phyloP scores from a whole-genome alignment of 2,888 invertebrate species.

The Lycocerus yunnanus region DNA sequence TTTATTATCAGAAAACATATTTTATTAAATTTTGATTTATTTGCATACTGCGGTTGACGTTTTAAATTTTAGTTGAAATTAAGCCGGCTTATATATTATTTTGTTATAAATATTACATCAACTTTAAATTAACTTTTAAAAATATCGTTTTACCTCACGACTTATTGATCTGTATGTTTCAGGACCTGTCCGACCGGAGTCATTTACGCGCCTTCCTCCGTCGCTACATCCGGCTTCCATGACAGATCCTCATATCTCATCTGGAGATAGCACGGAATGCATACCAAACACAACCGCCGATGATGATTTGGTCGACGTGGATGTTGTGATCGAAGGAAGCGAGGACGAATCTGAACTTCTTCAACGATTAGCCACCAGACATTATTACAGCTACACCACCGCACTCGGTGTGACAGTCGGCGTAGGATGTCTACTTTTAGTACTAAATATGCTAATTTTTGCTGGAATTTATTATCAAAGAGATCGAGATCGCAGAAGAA shows the following conservation, averaged over 20 bases:
- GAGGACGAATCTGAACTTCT: slow-evolving; percentile 60
- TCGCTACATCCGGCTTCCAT: slow-evolving; percentile 53
- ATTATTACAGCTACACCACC: slow-evolving; percentile 72
- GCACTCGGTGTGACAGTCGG: slow-evolving; percentile 79
- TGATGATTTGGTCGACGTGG: slow-evolving; percentile 44
- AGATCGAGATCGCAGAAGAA: slow-evolving; percentile 59
- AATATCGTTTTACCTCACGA: neutral
- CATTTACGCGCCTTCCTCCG: slow-evolving; percentile 57
- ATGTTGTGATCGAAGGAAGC: slow-evolving; percentile 46
- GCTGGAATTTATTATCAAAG: slow-evolving; percentile 77
- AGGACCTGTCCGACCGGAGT: slow-evolving; percentile 59
- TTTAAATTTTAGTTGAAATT: neutral
- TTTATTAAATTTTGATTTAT: neutral
- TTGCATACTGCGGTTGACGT: neutral
- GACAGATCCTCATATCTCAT: slow-evolving; percentile 47
- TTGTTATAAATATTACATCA: neutral
- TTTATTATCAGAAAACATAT: neutral
- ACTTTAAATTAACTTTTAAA: neutral
- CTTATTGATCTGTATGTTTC: slow-evolving; percentile 25
- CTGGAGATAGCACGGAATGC: slow-evolving; percentile 48
- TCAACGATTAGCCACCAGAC: slow-evolving; percentile 60
- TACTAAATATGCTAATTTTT: slow-evolving; percentile 75
- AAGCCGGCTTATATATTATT: neutral
- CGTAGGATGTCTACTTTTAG: slow-evolving; percentile 72
- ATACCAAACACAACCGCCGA: slow-evolving; percentile 45